A percentile compares a stretch with the other conserved stretches of the same genome.
These are phyloP conservation scores for Apis cerana DNA, from an alignment of 1,140 invertebrate genomes.

Conservation along the genomic window DNA sequence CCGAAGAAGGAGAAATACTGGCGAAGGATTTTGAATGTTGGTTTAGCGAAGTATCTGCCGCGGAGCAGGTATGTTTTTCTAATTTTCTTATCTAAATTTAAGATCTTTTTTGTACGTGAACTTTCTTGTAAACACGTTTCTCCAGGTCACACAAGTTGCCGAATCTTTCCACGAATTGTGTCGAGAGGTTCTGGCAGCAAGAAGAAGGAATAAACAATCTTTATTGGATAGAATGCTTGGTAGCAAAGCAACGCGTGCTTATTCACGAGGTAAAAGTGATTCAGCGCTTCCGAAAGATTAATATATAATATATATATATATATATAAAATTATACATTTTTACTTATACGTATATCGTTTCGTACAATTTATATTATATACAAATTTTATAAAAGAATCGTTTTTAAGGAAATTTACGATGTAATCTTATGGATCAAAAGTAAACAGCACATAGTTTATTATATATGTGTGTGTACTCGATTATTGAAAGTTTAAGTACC, in stretches of 20 bases:
- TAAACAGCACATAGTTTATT: slow-evolving; percentile 6
- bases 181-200: slow-evolving; percentile 88
- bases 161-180: slow-evolving; percentile 93
- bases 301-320: neutral
- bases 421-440: slow-evolving; percentile 1
- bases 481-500: slow-evolving; percentile 46
- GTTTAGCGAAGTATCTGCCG: slow-evolving; percentile 94
- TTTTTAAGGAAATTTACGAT: slow-evolving; percentile 32
- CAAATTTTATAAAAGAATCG: neutral
- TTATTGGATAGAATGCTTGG: slow-evolving; percentile 90
- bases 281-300: slow-evolving; percentile 91
- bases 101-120: too few relatives aligned
- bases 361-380: slow-evolving; percentile 5
- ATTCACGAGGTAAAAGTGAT: slow-evolving; percentile 92
- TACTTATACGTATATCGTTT: neutral
- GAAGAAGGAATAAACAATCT: slow-evolving; percentile 92
- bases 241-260: slow-evolving; percentile 85
- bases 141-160: slow-evolving; percentile 84
- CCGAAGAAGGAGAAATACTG: slow-evolving; percentile 93
- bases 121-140: neutral
- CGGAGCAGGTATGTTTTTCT: slow-evolving; percentile 87
- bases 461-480: slow-evolving; percentile 16
- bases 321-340: neutral
- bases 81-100: neutral
- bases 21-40: slow-evolving; percentile 93